phyloP scores from a whole-genome alignment of 2,113 vertebrate species.

The Chitala chitala region DNA sequence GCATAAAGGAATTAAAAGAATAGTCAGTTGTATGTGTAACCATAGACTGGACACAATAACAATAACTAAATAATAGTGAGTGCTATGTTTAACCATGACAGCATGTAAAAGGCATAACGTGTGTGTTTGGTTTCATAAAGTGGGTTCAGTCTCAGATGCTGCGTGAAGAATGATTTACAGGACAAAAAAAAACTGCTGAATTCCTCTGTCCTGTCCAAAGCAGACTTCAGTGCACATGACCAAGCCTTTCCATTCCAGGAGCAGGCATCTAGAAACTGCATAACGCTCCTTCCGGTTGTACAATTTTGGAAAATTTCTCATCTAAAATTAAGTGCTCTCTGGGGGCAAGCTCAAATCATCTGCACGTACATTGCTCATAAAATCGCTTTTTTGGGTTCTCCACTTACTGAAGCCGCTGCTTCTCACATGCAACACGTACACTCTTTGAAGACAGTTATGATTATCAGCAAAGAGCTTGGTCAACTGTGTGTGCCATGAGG shows the following conservation, averaged over 20 bases:
- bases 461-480: neutral
- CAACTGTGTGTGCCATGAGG: neutral
- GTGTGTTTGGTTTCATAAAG: too few species aligned
- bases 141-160: neutral
- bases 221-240: neutral
- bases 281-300: neutral
- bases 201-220: neutral
- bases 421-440: neutral
- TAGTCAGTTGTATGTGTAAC: neutral
- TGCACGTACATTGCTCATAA: neutral
- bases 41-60: neutral
- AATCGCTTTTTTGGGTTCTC: neutral
- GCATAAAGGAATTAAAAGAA: neutral
- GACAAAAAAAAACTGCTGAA: neutral
- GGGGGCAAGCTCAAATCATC: neutral
- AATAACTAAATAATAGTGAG: too few species aligned
- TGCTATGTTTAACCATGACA: too few species aligned
- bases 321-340: constrained; percentile 19
- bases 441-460: neutral
- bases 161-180: neutral
- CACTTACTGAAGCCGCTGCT: neutral
- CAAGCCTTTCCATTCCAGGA: neutral
- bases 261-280: neutral
- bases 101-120: too few species aligned
- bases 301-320: constrained; percentile 16